phyloP scores from a whole-genome alignment of 1,140 invertebrate genomes.

The Brachystomella parvula region DNA sequence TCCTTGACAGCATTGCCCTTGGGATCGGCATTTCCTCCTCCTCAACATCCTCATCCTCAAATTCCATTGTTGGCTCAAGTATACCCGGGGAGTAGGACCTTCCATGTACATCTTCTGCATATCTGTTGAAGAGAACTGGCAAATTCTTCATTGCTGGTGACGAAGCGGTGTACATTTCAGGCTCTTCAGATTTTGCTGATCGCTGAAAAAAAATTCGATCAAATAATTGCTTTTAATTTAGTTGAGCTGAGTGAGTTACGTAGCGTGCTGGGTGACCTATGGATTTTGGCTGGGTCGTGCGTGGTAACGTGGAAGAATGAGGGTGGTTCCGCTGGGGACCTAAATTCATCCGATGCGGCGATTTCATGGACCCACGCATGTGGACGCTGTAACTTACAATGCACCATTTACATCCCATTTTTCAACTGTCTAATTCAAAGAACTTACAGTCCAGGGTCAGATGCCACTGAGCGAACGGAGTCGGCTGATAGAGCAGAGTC shows the following conservation, averaged over 20 bases:
- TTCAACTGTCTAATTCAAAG: not conserved
- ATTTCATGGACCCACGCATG: not conserved
- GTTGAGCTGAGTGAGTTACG: not conserved
- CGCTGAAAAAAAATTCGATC: conserved; percentile 10
- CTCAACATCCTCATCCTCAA: not conserved
- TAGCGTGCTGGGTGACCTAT: not conserved
- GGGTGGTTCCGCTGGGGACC: not conserved
- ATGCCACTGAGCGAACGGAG: conserved; percentile 40
- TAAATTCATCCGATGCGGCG: conserved; percentile 11
- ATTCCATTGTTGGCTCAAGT: not conserved
- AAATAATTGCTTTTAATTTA: not conserved
- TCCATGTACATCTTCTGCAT: conserved; percentile 47
- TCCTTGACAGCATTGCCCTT: not conserved
- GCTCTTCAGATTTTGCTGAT: conserved; percentile 33
- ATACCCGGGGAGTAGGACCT: not conserved
- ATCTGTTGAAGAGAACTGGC: conserved; percentile 62
- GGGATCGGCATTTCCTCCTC: not conserved
- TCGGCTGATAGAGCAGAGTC: conserved; percentile 49
- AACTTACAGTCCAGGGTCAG: conserved; percentile 42
- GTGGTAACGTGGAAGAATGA: conserved; percentile 27
- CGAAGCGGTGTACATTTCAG: conserved; percentile 16
- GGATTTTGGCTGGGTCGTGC: conserved; percentile 22
- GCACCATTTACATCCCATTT: no score
- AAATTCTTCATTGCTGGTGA: conserved; percentile 43
- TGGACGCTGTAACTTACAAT: no score